Conservation (phyloP, 2,797 vertebrate species). For the Meriones psammophilus region DNA sequence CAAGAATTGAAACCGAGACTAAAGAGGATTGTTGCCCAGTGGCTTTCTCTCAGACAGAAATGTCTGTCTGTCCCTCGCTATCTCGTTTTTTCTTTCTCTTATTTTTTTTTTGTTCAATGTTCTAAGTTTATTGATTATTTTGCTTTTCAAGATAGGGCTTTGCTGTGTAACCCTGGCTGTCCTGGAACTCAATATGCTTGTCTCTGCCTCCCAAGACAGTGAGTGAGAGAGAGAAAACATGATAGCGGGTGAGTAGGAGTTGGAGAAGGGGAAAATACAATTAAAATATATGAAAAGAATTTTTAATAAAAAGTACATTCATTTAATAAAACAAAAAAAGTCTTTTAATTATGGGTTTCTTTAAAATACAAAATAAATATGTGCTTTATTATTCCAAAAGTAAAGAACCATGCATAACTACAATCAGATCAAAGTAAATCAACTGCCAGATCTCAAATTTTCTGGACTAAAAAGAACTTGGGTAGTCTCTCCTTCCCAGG, state of each 20-base stretch:
- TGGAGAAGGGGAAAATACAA: not conserved
- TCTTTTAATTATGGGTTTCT: not conserved
- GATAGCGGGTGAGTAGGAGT: not conserved
- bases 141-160: not conserved
- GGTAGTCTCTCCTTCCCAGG: not conserved
- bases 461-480: not conserved
- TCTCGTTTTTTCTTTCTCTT: not conserved
- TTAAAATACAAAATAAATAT: not conserved
- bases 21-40: not conserved
- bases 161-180: not conserved
- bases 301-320: not conserved
- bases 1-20: not conserved
- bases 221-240: not conserved
- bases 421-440: not conserved
- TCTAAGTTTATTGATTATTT: not conserved
- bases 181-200: not conserved
- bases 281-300: not conserved
- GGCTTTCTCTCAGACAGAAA: not conserved
- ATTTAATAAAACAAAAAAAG: not conserved
- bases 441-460: not conserved
- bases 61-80: not conserved
- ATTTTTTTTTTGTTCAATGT: not conserved
- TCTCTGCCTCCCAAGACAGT: not conserved
- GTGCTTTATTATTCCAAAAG: not conserved
- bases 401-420: not conserved